Evolutionary conservation across 2,113 vertebrate species (phyloP).

Genomic region (Gymnocephalus cernua): DNA sequence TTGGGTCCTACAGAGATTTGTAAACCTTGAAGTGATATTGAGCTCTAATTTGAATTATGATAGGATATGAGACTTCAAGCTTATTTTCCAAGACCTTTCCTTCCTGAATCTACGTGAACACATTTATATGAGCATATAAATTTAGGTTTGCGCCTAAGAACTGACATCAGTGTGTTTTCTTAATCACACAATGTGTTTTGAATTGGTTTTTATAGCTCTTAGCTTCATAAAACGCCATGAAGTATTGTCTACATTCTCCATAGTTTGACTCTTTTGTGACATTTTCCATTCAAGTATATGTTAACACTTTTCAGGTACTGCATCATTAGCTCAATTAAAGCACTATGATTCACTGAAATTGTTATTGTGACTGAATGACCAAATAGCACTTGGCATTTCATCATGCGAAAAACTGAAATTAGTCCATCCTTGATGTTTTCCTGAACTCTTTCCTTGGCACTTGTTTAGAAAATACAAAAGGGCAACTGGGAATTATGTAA

Average conservation of each 20-base stretch:
- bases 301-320: conserved; percentile 23
- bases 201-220: conserved; percentile 36
- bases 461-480: conserved; percentile 41
- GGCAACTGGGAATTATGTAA: conserved; percentile 62
- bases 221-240: conserved; percentile 37
- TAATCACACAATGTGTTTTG: conserved; percentile 49
- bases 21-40: conserved; percentile 35
- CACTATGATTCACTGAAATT: conserved; percentile 19
- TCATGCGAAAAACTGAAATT: conserved; percentile 33
- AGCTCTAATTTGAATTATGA: conserved; percentile 42
- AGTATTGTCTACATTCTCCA: conserved; percentile 40
- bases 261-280: conserved; percentile 1
- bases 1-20: conserved; percentile 9
- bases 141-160: conserved; percentile 23
- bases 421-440: conserved; percentile 41
- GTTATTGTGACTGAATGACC: conserved; percentile 26
- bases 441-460: conserved; percentile 51
- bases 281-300: conserved; percentile 41
- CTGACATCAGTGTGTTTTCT: conserved; percentile 55
- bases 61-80: conserved; percentile 17
- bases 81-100: conserved; percentile 44
- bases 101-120: conserved; percentile 33
- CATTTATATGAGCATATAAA: conserved; percentile 40
- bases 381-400: conserved; percentile 13
- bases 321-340: conserved; percentile 33